phyloP scores from a whole-genome alignment of 1,140 invertebrate species.

The Hyles vespertilio region DNA sequence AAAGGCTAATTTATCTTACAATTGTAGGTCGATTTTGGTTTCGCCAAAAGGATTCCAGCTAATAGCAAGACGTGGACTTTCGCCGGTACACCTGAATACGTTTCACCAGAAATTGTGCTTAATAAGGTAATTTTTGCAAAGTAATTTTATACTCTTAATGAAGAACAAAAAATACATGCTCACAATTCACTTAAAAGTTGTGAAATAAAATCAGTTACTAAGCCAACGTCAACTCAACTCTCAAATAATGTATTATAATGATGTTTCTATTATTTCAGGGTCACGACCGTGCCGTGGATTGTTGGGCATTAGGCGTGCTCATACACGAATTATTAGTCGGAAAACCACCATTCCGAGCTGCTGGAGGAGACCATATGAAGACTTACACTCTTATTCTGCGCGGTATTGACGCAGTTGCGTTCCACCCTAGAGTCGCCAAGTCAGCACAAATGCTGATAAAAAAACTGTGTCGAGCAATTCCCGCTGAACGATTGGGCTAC shows the following conservation, averaged over 20 bases:
- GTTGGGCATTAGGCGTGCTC: constrained; percentile 96
- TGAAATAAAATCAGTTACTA: too few relatives aligned
- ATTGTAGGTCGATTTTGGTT: constrained; percentile 96
- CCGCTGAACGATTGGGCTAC: constrained; percentile 95
- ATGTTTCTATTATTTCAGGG: constrained; percentile 76
- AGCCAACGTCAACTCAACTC: background rate
- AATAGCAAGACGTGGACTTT: constrained; percentile 97
- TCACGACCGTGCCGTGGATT: constrained; percentile 94
- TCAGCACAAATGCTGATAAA: constrained; percentile 90
- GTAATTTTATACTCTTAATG: too few relatives aligned
- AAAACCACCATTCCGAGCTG: constrained; percentile 94
- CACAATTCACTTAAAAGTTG: background rate
- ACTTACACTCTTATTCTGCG: constrained; percentile 97
- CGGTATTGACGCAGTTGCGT: constrained; percentile 92
- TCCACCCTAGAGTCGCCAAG: constrained; percentile 87
- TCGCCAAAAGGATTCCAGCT: constrained; percentile 90
- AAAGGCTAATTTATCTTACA: too few relatives aligned
- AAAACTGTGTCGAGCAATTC: constrained; percentile 90
- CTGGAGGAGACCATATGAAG: constrained; percentile 92
- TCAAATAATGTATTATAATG: background rate
- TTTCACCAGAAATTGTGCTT: constrained; percentile 96
- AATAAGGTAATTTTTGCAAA: constrained; percentile 78
- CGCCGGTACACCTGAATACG: constrained; percentile 95
- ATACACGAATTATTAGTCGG: constrained; percentile 95
- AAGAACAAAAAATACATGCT: background rate